Evolutionary conservation across 2,888 invertebrate genomes (phyloP).

Genomic region (Branchipolynoe longqiensis): DNA sequence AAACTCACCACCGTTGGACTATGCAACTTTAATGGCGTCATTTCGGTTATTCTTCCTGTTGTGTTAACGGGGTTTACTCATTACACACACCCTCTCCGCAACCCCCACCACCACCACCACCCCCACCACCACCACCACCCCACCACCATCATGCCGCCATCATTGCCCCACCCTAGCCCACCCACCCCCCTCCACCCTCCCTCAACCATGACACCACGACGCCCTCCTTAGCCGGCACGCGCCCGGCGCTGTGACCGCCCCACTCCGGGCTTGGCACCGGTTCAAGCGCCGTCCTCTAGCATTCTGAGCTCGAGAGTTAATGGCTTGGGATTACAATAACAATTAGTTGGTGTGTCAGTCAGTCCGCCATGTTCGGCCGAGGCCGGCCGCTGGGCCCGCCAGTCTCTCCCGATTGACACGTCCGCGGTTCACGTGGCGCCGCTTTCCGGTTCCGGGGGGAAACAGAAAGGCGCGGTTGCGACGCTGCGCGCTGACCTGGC

Average conservation of each 20-base stretch:
- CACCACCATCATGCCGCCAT: no score
- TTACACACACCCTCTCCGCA: no score
- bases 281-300: slow-evolving; percentile 34
- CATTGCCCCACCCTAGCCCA: no score
- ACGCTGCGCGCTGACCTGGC: background rate
- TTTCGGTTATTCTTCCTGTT: no score
- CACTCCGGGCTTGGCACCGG: slow-evolving; percentile 20
- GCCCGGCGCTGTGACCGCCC: background rate
- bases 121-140: no score
- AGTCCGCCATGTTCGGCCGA: background rate
- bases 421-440: background rate
- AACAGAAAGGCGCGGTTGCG: background rate
- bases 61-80: no score
- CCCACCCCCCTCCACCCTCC: background rate
- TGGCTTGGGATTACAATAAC: slow-evolving; percentile 40
- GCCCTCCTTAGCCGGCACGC: slow-evolving; percentile 29
- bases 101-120: no score
- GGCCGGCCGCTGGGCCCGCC: background rate
- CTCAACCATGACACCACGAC: background rate
- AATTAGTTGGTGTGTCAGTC: slow-evolving; percentile 22
- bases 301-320: slow-evolving; percentile 17
- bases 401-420: background rate
- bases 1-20: no score
- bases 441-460: background rate
- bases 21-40: no score